Percentiles rank a stretch among this genome's conserved stretches.
These are phyloP conservation scores for Unio delphinus DNA, from an alignment of 2,888 invertebrate species.

Conservation along the genomic window DNA sequence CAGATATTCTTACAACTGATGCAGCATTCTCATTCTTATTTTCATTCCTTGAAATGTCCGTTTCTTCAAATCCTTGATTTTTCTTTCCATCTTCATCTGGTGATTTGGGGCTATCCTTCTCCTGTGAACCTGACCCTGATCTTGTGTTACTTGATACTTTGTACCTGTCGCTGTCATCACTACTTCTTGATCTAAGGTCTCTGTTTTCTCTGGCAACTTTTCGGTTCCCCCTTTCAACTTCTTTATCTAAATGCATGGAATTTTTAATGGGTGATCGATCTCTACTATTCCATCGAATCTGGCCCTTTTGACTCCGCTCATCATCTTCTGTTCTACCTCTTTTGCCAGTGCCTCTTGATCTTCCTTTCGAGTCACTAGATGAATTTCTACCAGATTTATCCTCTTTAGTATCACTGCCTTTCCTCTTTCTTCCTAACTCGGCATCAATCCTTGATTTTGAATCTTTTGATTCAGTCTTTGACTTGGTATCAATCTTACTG, in stretches of 20 bases:
- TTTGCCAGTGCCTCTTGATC: constrained; percentile 8
- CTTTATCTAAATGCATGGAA: constrained; percentile 1
- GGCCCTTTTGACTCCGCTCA: constrained; percentile 4
- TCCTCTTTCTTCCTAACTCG: neutral
- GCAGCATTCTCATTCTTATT: constrained; percentile 4
- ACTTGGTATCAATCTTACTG: constrained; percentile 1
- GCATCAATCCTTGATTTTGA: neutral
- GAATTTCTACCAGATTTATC: neutral
- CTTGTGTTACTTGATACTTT: constrained; percentile 7
- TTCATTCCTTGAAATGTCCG: constrained; percentile 1
- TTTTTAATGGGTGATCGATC: neutral
- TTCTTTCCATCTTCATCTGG: constrained; percentile 12
- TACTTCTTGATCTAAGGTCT: constrained; percentile 14
- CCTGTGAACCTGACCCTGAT: constrained; percentile 10
- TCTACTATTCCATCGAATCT: neutral
- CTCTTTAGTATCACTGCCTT: neutral
- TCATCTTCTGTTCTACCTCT: constrained; percentile 5
- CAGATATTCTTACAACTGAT: neutral
- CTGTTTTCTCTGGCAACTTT: constrained; percentile 6
- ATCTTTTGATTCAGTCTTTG: constrained; percentile 4
- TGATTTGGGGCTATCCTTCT: constrained; percentile 14
- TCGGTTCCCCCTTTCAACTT: constrained; percentile 1
- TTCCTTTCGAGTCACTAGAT: constrained; percentile 1
- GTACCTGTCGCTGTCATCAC: constrained; percentile 8
- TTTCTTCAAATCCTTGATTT: constrained; percentile 5